Evolutionary conservation across 2,797 vertebrate genomes (phyloP).

Genomic region (Neomorphus geoffroyi): DNA sequence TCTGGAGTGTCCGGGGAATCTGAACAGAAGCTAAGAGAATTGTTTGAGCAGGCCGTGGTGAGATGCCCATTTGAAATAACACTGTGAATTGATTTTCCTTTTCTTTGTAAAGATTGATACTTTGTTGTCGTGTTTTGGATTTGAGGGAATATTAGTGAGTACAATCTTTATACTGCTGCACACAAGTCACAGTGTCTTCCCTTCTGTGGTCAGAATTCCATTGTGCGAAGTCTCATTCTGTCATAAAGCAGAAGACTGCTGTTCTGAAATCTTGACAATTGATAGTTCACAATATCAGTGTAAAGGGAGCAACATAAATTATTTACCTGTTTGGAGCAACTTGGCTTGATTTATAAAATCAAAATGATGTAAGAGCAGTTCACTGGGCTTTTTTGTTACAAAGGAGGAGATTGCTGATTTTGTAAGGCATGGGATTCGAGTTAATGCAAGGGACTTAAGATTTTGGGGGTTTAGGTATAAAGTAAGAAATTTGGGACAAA

Average conservation of each 20-base stretch:
- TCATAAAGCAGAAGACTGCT: slow-evolving; percentile 5
- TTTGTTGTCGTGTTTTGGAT: neutral
- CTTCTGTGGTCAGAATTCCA: neutral
- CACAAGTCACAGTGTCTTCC: neutral
- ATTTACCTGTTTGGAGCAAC: neutral
- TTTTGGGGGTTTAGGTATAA: neutral
- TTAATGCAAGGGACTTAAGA: neutral
- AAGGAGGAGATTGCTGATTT: neutral
- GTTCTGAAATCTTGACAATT: slow-evolving; percentile 4
- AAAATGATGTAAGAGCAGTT: neutral
- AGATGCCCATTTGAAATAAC: slow-evolving; percentile 29
- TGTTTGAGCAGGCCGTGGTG: slow-evolving; percentile 93
- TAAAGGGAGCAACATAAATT: neutral
- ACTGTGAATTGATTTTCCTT: neutral
- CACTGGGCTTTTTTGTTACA: neutral
- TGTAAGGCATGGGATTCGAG: neutral
- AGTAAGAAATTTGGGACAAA: neutral
- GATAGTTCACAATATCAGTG: neutral
- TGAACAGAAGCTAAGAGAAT: slow-evolving; percentile 91
- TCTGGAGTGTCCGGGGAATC: slow-evolving; percentile 96
- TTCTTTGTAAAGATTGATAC: neutral
- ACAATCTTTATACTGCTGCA: neutral
- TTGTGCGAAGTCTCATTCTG: neutral
- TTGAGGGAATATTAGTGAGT: neutral
- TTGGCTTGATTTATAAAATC: neutral